Conservation (phyloP, 2,888 invertebrate genomes). For the Leptinotarsa juncta region DNA sequence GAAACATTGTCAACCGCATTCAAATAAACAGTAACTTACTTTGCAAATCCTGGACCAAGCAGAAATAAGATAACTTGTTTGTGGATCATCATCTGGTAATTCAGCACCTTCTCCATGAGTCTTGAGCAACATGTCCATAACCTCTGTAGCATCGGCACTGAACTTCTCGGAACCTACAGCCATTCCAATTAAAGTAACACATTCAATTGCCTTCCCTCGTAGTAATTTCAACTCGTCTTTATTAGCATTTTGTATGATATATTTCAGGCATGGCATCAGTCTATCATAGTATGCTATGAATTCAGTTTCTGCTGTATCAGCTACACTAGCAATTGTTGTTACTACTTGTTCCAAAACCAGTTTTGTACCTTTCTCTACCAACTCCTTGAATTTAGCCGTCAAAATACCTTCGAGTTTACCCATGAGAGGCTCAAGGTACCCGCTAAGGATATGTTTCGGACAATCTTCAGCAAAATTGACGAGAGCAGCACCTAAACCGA, state of each 20-base stretch:
- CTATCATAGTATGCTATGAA: constrained; percentile 95
- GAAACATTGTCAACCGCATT: background rate
- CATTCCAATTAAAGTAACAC: constrained; percentile 95
- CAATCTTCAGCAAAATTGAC: constrained; percentile 99
- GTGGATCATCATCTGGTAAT: constrained; percentile 94
- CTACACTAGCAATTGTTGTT: constrained; percentile 98
- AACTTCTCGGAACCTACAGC: constrained; percentile 89
- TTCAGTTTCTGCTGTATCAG: constrained; percentile 97
- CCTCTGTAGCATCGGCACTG: constrained; percentile 90
- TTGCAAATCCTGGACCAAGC: constrained; percentile 99
- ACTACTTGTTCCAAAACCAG: constrained; percentile 97
- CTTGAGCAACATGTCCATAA: constrained; percentile 94
- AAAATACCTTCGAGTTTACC: constrained; percentile 89
- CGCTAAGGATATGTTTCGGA: constrained; percentile 91
- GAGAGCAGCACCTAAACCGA: constrained; percentile 83
- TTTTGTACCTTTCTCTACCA: constrained; percentile 94
- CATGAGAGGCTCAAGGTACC: constrained; percentile 93
- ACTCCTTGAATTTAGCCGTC: constrained; percentile 92
- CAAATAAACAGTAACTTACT: constrained; percentile 50
- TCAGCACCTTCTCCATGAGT: constrained; percentile 85
- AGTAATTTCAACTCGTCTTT: constrained; percentile 89
- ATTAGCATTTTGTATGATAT: constrained; percentile 94
- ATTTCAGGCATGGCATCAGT: constrained; percentile 94
- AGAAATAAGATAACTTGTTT: constrained; percentile 96
- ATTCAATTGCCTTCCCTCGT: constrained; percentile 97